A percentile compares a stretch with the other conserved stretches of the same genome.
Conservation (phyloP, 2,888 invertebrate species). For the Mythimna lalbum region DNA sequence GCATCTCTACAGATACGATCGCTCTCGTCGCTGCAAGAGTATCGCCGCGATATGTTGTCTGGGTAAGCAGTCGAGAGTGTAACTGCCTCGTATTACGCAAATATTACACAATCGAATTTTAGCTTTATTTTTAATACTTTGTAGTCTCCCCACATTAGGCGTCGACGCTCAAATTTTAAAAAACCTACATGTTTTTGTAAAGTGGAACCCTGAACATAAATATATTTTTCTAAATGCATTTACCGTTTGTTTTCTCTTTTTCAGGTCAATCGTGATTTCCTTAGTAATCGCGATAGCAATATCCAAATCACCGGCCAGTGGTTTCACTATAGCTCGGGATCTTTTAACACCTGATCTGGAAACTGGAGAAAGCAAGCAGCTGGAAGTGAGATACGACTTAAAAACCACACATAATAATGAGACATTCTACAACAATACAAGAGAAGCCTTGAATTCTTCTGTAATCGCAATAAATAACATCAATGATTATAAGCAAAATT, state of each 20-base stretch:
- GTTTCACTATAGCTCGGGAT: constrained; percentile 72
- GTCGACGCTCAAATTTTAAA: background rate
- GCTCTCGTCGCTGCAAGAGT: constrained; percentile 16
- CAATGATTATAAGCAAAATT: constrained; percentile 14
- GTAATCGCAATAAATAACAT: constrained; percentile 39
- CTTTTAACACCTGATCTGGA: constrained; percentile 65
- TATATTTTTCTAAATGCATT: background rate
- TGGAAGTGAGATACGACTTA: constrained; percentile 70
- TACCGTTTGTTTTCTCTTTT: constrained; percentile 65
- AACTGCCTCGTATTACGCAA: background rate
- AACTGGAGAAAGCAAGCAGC: constrained; percentile 69
- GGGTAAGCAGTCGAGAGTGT: constrained; percentile 30
- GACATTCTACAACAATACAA: constrained; percentile 18
- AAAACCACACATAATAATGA: constrained; percentile 59
- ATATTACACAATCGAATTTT: background rate
- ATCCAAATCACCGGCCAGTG: constrained; percentile 71
- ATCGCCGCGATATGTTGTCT: constrained; percentile 45
- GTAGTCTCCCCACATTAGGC: background rate
- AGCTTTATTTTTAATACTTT: background rate
- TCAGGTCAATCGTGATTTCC: constrained; percentile 80
- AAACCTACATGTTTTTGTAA: no score
- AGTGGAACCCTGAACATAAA: no score
- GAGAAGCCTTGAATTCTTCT: constrained; percentile 26
- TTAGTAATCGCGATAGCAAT: constrained; percentile 74
- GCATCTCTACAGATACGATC: constrained; percentile 34